Evolutionary conservation across 2,113 vertebrate genomes (phyloP).

Genomic region (Neotragus moschatus): DNA sequence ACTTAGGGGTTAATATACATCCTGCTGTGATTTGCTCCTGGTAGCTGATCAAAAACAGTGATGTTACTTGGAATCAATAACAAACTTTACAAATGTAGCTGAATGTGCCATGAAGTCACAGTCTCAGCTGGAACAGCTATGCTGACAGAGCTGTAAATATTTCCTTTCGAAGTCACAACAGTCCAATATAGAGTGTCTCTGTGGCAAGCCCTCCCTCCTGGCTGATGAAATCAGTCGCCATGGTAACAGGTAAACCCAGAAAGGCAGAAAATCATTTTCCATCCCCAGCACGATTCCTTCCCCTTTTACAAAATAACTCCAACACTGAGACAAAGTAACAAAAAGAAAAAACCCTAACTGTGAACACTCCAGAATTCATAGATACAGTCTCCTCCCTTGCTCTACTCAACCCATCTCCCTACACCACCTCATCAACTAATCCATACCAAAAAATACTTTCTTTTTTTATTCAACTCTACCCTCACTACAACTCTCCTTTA

Average conservation of each 20-base stretch:
- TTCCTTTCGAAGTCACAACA: slow-evolving; percentile 42
- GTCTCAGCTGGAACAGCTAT: not conserved
- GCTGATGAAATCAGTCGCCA: slow-evolving; percentile 44
- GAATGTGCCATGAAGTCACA: not conserved
- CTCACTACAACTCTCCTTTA: not conserved
- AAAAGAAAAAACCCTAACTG: not conserved
- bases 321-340: slow-evolving; percentile 14
- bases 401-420: not conserved
- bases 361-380: not conserved
- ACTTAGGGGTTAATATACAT: too few relatives aligned
- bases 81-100: not conserved
- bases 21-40: not conserved
- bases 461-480: not conserved
- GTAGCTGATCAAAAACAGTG: not conserved
- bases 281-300: not conserved
- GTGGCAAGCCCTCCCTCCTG: slow-evolving; percentile 24
- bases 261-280: slow-evolving; percentile 49
- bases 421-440: not conserved
- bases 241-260: slow-evolving; percentile 47
- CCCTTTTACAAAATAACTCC: slow-evolving; percentile 11
- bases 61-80: not conserved
- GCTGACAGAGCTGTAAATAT: slow-evolving; percentile 40
- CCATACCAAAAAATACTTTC: not conserved
- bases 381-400: not conserved
- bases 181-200: not conserved